Percentiles rank a stretch among this genome's conserved stretches.
Evolutionary conservation across 2,113 vertebrate genomes (phyloP).

Genomic region (Urocynchramus pylzowi): DNA sequence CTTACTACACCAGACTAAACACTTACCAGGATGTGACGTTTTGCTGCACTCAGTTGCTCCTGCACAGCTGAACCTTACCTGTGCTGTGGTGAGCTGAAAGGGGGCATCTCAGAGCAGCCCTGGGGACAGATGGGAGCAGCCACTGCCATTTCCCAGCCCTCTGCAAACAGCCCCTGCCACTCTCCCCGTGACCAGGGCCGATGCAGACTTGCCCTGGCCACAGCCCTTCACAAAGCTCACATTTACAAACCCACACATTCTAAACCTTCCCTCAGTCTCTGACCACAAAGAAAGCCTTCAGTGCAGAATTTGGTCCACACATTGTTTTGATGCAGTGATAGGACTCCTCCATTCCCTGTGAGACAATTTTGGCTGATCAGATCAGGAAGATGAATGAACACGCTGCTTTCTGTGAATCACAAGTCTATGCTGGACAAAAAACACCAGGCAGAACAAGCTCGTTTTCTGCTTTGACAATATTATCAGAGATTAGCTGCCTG

Average conservation of each 20-base stretch:
- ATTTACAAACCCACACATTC: not conserved
- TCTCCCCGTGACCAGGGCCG: not conserved
- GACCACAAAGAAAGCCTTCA: not conserved
- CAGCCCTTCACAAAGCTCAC: not conserved
- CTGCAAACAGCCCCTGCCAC: not conserved
- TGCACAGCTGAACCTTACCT: not conserved
- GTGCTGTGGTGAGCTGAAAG: not conserved
- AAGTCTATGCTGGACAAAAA: not conserved
- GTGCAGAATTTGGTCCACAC: not conserved
- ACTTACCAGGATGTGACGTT: not conserved
- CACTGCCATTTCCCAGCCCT: not conserved
- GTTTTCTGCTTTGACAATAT: not conserved
- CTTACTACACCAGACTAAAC: not conserved
- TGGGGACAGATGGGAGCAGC: not conserved
- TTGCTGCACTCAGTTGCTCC: not conserved
- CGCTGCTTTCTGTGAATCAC: not conserved
- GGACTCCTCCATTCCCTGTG: not conserved
- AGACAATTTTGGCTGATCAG: not conserved
- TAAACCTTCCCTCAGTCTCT: not conserved
- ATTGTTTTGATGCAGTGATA: not conserved
- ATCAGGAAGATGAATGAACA: constrained; percentile 15
- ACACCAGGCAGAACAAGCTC: not conserved
- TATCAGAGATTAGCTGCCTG: not conserved
- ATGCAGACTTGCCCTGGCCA: not conserved
- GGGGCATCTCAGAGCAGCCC: not conserved